Evolutionary conservation across 2,888 invertebrate genomes (phyloP), one percentile per base, ranked within the genome.

Genomic region (Eristalinus aeneus): DNA sequence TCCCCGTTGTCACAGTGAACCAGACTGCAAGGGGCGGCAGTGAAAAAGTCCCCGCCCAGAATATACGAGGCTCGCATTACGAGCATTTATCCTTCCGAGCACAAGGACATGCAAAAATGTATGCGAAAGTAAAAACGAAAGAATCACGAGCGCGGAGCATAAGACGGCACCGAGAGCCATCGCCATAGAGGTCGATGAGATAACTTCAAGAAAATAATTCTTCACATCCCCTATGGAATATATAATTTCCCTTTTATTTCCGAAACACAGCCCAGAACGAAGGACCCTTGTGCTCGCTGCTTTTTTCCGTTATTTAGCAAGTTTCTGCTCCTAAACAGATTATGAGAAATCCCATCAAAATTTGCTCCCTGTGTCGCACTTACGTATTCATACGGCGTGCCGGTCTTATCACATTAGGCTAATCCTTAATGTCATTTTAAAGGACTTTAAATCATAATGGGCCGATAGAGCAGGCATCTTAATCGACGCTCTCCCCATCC

Each of bases 341-440:
- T 86, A 86, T 86, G 82, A 86, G 69, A 82, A 86, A 86, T 86
- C 81, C 82, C 82, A 81, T 86, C 81, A 86, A 82, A 86, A 86
- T 78, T 77, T 69, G 73, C 71, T 86, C 82, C 77, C 63, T 64
- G 39, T 68, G 67, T 58, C 64, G 74, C 64, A 78, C 76, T 86
- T 86, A 71, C 61, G 74, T 86, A 86, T 86, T 86, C 86, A 78
- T 65, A 74, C 61, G 74, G 82, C 86, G 86, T 86, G 71, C 73
- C 82, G 82, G 86, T 81, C 82, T 86, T 86, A 86, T 86, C 86
- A 86, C 86, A 86, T 86, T 86, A 86, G 86, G 81, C 81, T 86
- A 86, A 86, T 86, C 86, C 86, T 86, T 86, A 82, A 86, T 82
- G 86, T 86, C 86, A 86, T 86, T 86, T 82, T 86, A 86, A 86